These are phyloP conservation scores for Diloba caeruleocephala DNA, from an alignment of 2,888 invertebrate genomes.

Conservation along the genomic window DNA sequence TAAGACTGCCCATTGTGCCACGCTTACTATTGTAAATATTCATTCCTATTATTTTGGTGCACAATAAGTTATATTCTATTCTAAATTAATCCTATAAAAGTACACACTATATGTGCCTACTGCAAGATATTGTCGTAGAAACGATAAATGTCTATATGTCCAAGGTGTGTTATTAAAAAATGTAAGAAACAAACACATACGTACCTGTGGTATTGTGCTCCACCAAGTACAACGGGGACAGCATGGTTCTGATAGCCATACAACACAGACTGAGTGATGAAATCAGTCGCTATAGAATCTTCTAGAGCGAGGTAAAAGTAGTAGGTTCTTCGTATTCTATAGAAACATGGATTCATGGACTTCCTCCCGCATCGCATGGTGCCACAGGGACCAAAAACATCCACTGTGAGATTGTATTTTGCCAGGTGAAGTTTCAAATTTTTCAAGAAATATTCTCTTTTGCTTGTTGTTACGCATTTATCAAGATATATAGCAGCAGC, in stretches of 20 bases:
- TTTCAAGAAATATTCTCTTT: slow-evolving; percentile 67
- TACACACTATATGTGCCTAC: too few species aligned
- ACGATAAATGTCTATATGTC: too few species aligned
- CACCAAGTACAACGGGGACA: slow-evolving; percentile 91
- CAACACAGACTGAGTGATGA: slow-evolving; percentile 83
- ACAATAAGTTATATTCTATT: too few species aligned
- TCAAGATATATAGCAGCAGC: slow-evolving; percentile 77
- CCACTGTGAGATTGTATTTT: slow-evolving; percentile 75
- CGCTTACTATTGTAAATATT: too few species aligned
- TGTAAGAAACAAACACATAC: too few species aligned
- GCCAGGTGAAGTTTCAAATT: slow-evolving; percentile 80
- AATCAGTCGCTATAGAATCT: slow-evolving; percentile 90
- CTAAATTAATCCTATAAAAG: too few species aligned
- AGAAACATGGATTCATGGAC: slow-evolving; percentile 71
- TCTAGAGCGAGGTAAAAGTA: slow-evolving; percentile 93
- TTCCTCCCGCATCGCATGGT: slow-evolving; percentile 64
- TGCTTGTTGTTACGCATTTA: slow-evolving; percentile 69
- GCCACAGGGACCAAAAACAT: slow-evolving; percentile 88
- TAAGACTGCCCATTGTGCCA: too few species aligned
- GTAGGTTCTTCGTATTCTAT: slow-evolving; percentile 86
- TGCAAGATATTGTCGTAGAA: too few species aligned
- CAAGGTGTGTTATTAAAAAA: too few species aligned
- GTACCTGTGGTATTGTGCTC: slow-evolving; percentile 87
- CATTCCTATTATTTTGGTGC: too few species aligned
- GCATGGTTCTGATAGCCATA: slow-evolving; percentile 88